Percentiles rank a stretch among this genome's conserved stretches.
phyloP scores from a whole-genome alignment of 2,113 vertebrate genomes.

The Pteruthius melanotis region DNA sequence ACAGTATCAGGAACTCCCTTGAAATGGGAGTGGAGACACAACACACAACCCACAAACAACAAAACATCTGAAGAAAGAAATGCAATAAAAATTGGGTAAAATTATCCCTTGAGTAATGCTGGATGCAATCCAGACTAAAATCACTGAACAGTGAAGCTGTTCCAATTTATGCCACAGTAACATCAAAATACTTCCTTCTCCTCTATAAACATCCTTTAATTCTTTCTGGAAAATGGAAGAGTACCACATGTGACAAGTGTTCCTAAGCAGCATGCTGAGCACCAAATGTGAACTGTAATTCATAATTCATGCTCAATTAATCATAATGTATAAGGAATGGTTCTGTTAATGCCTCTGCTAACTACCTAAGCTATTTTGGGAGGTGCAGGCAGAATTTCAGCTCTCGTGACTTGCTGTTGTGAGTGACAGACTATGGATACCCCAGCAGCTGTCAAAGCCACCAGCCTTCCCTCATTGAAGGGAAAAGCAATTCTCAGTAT shows the following conservation, averaged over 20 bases:
- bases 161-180: not conserved
- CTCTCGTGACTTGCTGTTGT: not conserved
- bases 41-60: not conserved
- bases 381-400: not conserved
- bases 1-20: not conserved
- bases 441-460: constrained; percentile 12
- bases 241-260: not conserved
- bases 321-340: not conserved
- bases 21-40: not conserved
- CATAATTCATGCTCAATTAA: constrained; percentile 26
- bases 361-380: not conserved
- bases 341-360: not conserved
- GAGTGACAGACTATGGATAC: not conserved
- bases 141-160: not conserved
- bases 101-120: not conserved
- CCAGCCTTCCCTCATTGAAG: not conserved
- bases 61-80: not conserved
- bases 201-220: not conserved
- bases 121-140: constrained; percentile 6
- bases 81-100: not conserved
- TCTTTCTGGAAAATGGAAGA: constrained; percentile 23
- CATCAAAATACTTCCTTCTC: constrained; percentile 18
- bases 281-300: not conserved
- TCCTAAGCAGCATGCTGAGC: not conserved
- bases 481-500: not conserved